These are phyloP conservation scores for Eupeodes corollae DNA, from an alignment of 1,140 invertebrate genomes.

Conservation along the genomic window DNA sequence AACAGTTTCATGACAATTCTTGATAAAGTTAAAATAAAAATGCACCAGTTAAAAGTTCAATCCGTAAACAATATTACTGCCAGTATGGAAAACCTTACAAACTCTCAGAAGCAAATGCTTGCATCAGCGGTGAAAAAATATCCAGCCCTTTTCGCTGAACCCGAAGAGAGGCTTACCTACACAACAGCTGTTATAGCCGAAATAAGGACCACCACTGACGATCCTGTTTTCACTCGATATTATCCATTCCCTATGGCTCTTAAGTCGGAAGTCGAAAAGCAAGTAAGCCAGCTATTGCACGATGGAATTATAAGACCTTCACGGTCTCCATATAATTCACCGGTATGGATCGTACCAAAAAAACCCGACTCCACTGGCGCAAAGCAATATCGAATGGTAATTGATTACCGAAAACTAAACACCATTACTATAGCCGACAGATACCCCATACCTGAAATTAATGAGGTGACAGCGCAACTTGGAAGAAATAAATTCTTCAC, in stretches of 20 bases:
- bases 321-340: too few relatives aligned
- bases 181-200: slow-evolving; percentile 5
- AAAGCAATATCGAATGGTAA: too few relatives aligned
- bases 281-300: slow-evolving; percentile 9
- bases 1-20: slow-evolving; percentile 1
- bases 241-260: slow-evolving; percentile 10
- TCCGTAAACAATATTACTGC: slow-evolving; percentile 4
- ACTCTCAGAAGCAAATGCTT: neutral
- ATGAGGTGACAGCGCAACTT: neutral
- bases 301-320: too few relatives aligned
- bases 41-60: neutral
- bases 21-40: too few relatives aligned
- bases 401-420: too few relatives aligned
- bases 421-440: slow-evolving; percentile 6
- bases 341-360: too few relatives aligned
- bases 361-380: slow-evolving; percentile 9
- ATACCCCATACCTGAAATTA: slow-evolving; percentile 6
- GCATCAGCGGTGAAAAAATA: neutral
- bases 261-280: slow-evolving; percentile 10
- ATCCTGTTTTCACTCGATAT: slow-evolving; percentile 10
- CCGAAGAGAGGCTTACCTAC: too few relatives aligned
- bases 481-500: too few relatives aligned
- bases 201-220: slow-evolving; percentile 2
- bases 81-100: neutral
- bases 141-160: neutral